Evolutionary conservation across 2,113 vertebrate species (phyloP).

Genomic region (Xenopus borealis): DNA sequence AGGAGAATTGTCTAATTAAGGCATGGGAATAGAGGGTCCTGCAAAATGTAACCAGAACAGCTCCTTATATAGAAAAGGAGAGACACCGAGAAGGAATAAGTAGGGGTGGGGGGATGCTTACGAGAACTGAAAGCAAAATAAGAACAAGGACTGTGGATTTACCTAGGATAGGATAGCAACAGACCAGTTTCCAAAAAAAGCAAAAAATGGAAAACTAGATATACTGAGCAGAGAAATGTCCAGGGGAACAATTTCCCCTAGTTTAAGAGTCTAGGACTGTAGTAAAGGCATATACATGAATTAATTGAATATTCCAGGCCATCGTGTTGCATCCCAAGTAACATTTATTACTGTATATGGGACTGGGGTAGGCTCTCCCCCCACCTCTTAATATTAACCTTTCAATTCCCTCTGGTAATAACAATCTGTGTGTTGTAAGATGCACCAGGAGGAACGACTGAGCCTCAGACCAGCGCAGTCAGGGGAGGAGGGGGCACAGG

Average conservation of each 20-base stretch:
- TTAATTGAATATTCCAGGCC: neutral
- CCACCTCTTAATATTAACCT: constrained; percentile 3
- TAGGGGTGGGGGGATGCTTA: neutral
- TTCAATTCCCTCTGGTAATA: constrained; percentile 27
- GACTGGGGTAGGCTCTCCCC: too few relatives aligned
- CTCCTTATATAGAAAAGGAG: constrained; percentile 39
- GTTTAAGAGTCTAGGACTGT: too few relatives aligned
- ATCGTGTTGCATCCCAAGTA: neutral
- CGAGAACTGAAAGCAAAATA: constrained; percentile 37
- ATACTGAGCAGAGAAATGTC: neutral
- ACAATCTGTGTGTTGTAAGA: constrained; percentile 59
- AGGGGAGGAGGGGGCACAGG: constrained; percentile 82
- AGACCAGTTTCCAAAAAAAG: constrained; percentile 22
- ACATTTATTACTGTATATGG: neutral
- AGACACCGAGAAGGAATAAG: constrained; percentile 5
- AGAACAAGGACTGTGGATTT: constrained; percentile 49
- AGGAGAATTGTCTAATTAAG: constrained; percentile 34
- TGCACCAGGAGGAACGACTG: constrained; percentile 86
- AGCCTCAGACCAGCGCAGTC: constrained; percentile 88
- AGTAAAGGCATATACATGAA: too few relatives aligned
- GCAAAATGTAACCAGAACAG: constrained; percentile 29
- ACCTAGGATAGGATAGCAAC: constrained; percentile 25
- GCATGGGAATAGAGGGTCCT: constrained; percentile 33
- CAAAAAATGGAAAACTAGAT: too few relatives aligned
- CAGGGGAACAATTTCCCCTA: neutral